phyloP scores from a whole-genome alignment of 2,797 vertebrate genomes.

The Chiloscyllium punctatum region DNA sequence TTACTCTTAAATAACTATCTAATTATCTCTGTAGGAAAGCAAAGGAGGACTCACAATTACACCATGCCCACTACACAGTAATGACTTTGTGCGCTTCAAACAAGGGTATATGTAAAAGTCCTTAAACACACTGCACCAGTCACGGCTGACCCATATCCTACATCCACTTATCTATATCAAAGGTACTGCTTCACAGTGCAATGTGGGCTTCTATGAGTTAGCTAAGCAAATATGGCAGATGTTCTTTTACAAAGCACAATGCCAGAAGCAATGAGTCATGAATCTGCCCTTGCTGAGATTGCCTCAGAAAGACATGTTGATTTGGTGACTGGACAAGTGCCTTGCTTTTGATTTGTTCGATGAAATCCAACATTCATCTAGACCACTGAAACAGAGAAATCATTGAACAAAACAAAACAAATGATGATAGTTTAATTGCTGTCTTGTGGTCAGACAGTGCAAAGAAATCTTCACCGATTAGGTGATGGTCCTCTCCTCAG shows the following conservation, averaged over 20 bases:
- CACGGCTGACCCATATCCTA: too few relatives aligned
- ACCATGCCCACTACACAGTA: background rate
- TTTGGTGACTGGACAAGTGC: background rate
- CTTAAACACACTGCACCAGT: too few relatives aligned
- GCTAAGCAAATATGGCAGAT: background rate
- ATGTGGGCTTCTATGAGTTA: background rate
- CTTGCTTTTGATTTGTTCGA: background rate
- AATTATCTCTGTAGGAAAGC: background rate
- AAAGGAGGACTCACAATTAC: background rate
- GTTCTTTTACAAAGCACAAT: background rate
- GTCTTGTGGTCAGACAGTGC: background rate
- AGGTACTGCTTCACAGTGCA: background rate
- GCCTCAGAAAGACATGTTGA: background rate
- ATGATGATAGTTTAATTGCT: background rate
- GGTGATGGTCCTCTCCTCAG: background rate
- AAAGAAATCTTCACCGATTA: too few relatives aligned
- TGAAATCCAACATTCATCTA: background rate
- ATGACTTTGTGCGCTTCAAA: background rate
- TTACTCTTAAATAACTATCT: background rate
- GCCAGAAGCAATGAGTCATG: background rate
- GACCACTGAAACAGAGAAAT: background rate
- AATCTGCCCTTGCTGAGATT: background rate
- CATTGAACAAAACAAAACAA: background rate
- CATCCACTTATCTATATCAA: background rate
- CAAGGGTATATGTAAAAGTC: too few relatives aligned